Evolutionary conservation across 2,888 invertebrate genomes (phyloP).

Genomic region (Amphipyra berbera): DNA sequence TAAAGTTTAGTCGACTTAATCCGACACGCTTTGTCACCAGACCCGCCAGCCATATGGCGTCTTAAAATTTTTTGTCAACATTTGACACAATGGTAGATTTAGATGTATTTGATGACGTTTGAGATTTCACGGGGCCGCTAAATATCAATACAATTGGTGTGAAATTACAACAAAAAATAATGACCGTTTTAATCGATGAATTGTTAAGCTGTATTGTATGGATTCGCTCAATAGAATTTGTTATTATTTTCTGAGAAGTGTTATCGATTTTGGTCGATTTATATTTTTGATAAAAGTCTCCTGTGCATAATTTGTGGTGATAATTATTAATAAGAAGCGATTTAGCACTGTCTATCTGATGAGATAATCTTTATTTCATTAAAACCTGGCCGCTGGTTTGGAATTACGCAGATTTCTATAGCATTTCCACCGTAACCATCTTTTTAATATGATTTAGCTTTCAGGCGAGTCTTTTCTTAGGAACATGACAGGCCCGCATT

Average conservation of each 20-base stretch:
- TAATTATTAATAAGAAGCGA: conserved; percentile 7
- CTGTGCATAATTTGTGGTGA: conserved; percentile 8
- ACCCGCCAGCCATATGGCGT: conserved; percentile 81
- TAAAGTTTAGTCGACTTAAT: conserved; percentile 73
- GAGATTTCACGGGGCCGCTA: conserved; percentile 75
- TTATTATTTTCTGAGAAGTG: conserved; percentile 41
- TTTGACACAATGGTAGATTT: conserved; percentile 76
- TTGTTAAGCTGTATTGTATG: conserved; percentile 60
- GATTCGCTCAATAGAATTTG: conserved; percentile 56
- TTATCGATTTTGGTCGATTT: conserved; percentile 36
- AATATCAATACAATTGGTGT: conserved; percentile 76
- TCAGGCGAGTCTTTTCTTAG: conserved; percentile 39
- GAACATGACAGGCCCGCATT: conserved; percentile 58
- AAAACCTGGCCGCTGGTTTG: background rate
- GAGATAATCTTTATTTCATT: conserved; percentile 8
- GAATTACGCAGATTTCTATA: background rate
- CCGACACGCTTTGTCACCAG: conserved; percentile 73
- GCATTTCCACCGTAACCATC: conserved; percentile 9
- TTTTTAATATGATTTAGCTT: conserved; percentile 48
- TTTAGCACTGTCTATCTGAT: background rate
- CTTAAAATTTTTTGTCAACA: conserved; percentile 78
- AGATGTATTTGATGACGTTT: conserved; percentile 79
- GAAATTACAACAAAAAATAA: conserved; percentile 77
- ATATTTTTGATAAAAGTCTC: background rate
- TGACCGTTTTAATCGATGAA: conserved; percentile 71